Base-by-base conservation (phyloP, 2,888 invertebrate species). In the Ligdia adustata region DNA sequence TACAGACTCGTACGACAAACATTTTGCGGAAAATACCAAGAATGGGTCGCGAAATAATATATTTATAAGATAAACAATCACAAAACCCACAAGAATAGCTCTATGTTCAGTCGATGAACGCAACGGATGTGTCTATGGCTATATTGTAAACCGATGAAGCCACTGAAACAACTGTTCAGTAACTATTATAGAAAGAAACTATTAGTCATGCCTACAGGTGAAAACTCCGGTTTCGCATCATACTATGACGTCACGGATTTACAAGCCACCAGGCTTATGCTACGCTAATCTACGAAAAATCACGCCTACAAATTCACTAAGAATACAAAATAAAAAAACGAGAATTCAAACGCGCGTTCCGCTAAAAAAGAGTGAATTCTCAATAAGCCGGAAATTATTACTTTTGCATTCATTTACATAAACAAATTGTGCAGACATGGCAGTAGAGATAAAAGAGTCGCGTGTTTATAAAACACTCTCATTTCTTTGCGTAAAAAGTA, bases 1-100 rank as follows among this genome's bases (percentile, higher is more conserved):
- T 56, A 57, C 63, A 66, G 43, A 48, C 42, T 46, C 62, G 64
- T 62, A 67, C 63, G 70, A 73, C 72, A 69, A 67, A 63, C 60
- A 57, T 48, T 54, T 55, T 40, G 41, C 46, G 49, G 39, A 13
- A 50, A 53, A 43, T 48, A 28, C 22, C 28, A 31, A 38, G 33
- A 20, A 18, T 27, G 20, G 31, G 32, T 16, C 41, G 24, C 22
- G 35, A 18, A 44, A 12, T 15, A 13, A 9, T 9, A 27, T 9
- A 1, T 7, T 4, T 18, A n/a, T 18, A 6, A 33, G 28, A 28
- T 24, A 42, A 15, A 31, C 22, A 32, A 41, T 46, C 34, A 47
- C 41, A 20, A 48, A 16, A 15, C 1, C 26, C 5, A 18, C 13
- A 11, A 31, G 29, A 32, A 46, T 22, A 22, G 22, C n/a, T n/a